These are phyloP conservation scores for Styela plicata DNA, from an alignment of 23 tunicate genomes.

Conservation along the genomic window DNA sequence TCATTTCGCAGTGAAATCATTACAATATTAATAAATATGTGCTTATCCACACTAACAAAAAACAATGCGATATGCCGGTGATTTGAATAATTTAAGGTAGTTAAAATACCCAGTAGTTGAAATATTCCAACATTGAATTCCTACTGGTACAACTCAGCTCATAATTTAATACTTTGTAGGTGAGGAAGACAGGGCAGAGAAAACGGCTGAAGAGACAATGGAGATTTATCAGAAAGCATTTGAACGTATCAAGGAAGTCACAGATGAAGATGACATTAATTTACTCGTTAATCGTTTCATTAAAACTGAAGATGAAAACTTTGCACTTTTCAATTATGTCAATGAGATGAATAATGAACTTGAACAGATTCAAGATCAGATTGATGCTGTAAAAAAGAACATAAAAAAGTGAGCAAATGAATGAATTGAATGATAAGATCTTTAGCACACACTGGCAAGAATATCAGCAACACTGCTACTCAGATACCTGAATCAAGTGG, in stretches of 20 bases:
- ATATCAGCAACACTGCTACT: too few relatives aligned
- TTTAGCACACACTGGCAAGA: too few relatives aligned
- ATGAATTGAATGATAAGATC: not conserved
- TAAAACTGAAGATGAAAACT: constrained; percentile 87
- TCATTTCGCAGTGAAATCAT: too few relatives aligned
- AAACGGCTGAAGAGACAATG: constrained; percentile 90
- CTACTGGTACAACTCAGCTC: too few relatives aligned
- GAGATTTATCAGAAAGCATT: constrained; percentile 90
- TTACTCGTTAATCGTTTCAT: constrained; percentile 66
- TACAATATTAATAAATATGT: too few relatives aligned
- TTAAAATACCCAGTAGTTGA: too few relatives aligned
- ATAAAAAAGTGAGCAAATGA: constrained; percentile 37
- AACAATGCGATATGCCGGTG: too few relatives aligned
- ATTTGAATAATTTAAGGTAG: too few relatives aligned
- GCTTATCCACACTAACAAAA: too few relatives aligned
- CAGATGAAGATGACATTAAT: constrained; percentile 88
- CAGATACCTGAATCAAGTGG: too few relatives aligned
- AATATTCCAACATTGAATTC: too few relatives aligned
- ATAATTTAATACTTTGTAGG: too few relatives aligned
- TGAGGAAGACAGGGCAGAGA: constrained; percentile 81
- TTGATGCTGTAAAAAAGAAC: constrained; percentile 43
- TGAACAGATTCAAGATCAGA: constrained; percentile 70
- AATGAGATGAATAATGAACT: constrained; percentile 91
- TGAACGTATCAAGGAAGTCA: constrained; percentile 70
- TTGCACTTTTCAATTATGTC: constrained; percentile 87